These are phyloP conservation scores for Lymantria dispar DNA, from an alignment of 2,888 invertebrate species.

Conservation along the genomic window DNA sequence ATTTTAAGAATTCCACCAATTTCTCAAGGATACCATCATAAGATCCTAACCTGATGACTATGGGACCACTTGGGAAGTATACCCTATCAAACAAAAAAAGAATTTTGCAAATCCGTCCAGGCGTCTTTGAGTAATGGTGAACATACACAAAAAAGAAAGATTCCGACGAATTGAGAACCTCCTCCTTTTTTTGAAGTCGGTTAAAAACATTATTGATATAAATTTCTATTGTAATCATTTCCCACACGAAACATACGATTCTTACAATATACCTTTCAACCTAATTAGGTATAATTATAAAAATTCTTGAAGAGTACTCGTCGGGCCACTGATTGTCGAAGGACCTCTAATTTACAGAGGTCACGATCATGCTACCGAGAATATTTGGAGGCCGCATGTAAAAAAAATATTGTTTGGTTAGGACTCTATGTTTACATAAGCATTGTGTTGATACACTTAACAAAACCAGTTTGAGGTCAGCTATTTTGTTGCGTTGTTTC, in stretches of 20 bases:
- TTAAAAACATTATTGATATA: no score
- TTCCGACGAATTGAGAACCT: no score
- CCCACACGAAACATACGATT: conserved; percentile 1
- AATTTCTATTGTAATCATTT: no score
- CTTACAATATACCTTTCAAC: conserved; percentile 3
- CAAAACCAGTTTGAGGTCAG: neutral
- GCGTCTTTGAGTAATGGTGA: no score
- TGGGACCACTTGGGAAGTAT: no score
- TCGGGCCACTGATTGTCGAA: conserved; percentile 17
- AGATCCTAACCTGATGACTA: no score
- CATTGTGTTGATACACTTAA: neutral
- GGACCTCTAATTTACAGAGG: conserved; percentile 24
- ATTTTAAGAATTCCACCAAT: no score
- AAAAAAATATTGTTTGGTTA: conserved; percentile 30
- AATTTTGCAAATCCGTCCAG: no score
- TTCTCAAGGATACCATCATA: no score
- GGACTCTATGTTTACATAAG: conserved; percentile 9
- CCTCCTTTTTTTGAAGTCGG: no score
- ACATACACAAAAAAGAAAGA: no score
- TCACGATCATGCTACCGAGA: conserved; percentile 22
- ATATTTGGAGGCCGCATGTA: conserved; percentile 12
- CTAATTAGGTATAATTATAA: conserved; percentile 21
- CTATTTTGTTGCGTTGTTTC: neutral
- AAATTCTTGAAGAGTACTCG: conserved; percentile 15
- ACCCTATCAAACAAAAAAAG: no score